Evolutionary conservation across 2,797 vertebrate genomes (phyloP).

Genomic region (Poliocrania exsul): DNA sequence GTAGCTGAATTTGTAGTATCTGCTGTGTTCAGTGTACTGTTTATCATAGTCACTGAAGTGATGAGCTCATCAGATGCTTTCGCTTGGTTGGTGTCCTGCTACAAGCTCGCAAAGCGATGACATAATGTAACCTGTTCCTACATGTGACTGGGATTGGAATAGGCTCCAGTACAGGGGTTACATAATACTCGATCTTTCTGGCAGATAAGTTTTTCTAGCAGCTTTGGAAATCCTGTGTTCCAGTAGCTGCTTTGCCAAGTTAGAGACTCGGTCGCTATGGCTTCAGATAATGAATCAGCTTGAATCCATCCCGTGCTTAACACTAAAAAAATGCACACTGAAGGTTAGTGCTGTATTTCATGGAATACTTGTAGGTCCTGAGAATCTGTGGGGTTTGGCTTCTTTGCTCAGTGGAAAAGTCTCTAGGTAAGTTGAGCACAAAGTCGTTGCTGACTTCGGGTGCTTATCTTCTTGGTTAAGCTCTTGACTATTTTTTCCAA

Average conservation of each 20-base stretch:
- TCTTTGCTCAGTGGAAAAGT: not conserved
- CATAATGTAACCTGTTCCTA: not conserved
- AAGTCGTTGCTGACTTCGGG: not conserved
- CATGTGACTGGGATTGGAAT: slow-evolving; percentile 5
- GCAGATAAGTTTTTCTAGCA: not conserved
- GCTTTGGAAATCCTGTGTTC: slow-evolving; percentile 18
- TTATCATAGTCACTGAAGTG: not conserved
- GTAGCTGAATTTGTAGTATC: not conserved
- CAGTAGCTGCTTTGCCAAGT: slow-evolving; percentile 20
- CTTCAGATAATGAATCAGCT: slow-evolving; percentile 23
- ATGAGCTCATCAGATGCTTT: not conserved
- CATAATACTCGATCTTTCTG: slow-evolving; percentile 28
- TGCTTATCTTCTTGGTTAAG: slow-evolving; percentile 22
- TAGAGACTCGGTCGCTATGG: not conserved
- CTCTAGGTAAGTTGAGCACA: not conserved
- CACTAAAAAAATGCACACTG: not conserved
- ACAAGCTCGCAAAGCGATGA: not conserved
- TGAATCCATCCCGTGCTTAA: not conserved
- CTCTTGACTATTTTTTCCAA: not conserved
- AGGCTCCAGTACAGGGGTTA: not conserved
- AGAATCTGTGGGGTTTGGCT: not conserved
- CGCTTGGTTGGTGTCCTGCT: not conserved
- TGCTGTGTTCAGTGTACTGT: not conserved
- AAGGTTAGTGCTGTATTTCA: not conserved
- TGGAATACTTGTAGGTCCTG: not conserved